Evolutionary conservation across 1,140 invertebrate species (phyloP).

Genomic region (Antheraea pernyi): DNA sequence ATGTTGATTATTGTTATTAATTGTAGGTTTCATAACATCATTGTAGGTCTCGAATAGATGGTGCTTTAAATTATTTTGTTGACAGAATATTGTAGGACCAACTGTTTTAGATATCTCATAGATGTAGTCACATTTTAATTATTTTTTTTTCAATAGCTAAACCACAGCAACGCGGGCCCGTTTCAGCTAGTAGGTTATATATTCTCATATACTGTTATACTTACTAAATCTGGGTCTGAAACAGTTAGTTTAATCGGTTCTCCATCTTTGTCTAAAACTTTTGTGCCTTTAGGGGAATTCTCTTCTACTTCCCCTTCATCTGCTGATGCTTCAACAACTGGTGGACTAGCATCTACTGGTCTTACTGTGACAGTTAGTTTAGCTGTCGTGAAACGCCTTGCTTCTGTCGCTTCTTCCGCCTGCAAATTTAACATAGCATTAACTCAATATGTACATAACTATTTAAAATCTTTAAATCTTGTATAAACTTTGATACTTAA

Average conservation of each 20-base stretch:
- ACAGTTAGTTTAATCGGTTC: constrained; percentile 86
- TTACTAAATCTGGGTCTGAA: constrained; percentile 90
- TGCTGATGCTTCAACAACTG: constrained; percentile 85
- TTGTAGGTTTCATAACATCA: too few relatives aligned
- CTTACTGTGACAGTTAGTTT: constrained; percentile 90
- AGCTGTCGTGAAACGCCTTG: constrained; percentile 88
- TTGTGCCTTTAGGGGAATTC: constrained; percentile 91
- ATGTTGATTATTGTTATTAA: too few relatives aligned
- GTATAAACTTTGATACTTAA: background rate
- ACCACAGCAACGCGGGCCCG: too few relatives aligned
- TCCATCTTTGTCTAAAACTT: constrained; percentile 84
- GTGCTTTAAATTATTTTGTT: too few relatives aligned
- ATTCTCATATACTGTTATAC: constrained; percentile 12
- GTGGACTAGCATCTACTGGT: constrained; percentile 91
- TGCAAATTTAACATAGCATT: constrained; percentile 29
- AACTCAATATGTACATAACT: too few relatives aligned
- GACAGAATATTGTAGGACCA: too few relatives aligned
- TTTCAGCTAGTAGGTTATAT: too few relatives aligned
- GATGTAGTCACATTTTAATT: too few relatives aligned
- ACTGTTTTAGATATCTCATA: too few relatives aligned
- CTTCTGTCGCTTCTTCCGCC: constrained; percentile 90
- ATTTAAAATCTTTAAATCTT: too few relatives aligned
- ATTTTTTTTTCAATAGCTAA: too few relatives aligned
- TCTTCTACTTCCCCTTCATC: constrained; percentile 91
- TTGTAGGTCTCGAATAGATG: too few relatives aligned